Evolutionary conservation across 2,113 vertebrate genomes (phyloP), one percentile per base, ranked within the genome.

Genomic region (Ophiodon elongatus): DNA sequence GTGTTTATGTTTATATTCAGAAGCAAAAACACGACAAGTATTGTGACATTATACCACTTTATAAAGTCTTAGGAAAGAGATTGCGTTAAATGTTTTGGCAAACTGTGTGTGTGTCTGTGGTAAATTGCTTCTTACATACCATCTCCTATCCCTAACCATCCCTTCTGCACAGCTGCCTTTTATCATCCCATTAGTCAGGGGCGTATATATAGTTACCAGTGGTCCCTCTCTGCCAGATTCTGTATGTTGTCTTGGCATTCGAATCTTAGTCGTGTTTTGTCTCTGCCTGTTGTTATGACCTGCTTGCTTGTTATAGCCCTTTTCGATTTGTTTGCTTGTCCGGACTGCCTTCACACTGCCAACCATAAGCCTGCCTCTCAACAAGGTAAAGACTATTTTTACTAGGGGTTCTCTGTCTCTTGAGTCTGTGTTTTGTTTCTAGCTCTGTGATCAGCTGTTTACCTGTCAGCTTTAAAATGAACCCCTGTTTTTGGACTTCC

Each of bases 251-350:
- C 31, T 76, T 76, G 41, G 59, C 19, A 56, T 57, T 47, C 0
- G 2, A 29, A 23, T 13, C 35, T 35, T 4, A 23, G 25, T 33
- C 50, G 10, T 68, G 67, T 57, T 59, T 19, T 41, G 11, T 31
- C 35, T 57, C 47, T 29, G 31, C 9, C 47, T 65, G 47, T 67
- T 77, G 39, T 85, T 19, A 59, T 13, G 66, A 41, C 31, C 41
- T 76, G 62, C 47, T 62, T 63, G 21, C 35, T 73, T 59, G 60
- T 60, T 68, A 14, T 25, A n/a, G 65, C 37, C 6, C 27, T 59
- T 76, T n/a, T 57, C 19, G 4, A 70, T 75, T 70, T 75, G 29
- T 75, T 70, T 75, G 43, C 43, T 29, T 56, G 76, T 47, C 67
- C 57, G 39, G 29, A 10, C 45, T 33, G 64, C 57, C 47, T 35